Percentiles rank a stretch among this genome's conserved stretches.
Evolutionary conservation across 2,888 invertebrate genomes (phyloP).

Genomic region (Leucania comma): DNA sequence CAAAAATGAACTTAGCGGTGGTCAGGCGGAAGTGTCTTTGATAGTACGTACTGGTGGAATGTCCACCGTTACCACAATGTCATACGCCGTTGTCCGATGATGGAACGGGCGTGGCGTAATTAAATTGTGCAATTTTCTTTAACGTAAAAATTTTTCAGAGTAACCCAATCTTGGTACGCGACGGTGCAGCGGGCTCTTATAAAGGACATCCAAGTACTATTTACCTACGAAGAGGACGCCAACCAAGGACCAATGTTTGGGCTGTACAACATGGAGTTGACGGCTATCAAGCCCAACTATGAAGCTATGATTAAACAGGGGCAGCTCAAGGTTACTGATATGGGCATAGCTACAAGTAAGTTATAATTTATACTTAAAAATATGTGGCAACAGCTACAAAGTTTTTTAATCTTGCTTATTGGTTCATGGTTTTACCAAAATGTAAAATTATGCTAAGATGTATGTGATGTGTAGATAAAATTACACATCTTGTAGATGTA

Average conservation of each 20-base stretch:
- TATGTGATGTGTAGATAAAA: too few relatives aligned
- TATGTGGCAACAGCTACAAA: too few relatives aligned
- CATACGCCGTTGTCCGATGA: too few relatives aligned
- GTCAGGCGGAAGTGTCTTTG: too few relatives aligned
- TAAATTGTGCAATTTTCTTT: background rate
- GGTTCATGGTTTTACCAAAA: too few relatives aligned
- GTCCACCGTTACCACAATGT: too few relatives aligned
- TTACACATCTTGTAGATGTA: too few relatives aligned
- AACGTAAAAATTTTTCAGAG: conserved; percentile 71
- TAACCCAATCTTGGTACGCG: conserved; percentile 93
- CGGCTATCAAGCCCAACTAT: conserved; percentile 96
- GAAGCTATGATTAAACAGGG: conserved; percentile 97
- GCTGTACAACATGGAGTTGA: conserved; percentile 93
- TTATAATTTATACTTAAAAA: conserved; percentile 40
- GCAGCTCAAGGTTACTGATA: conserved; percentile 95
- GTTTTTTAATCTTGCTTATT: too few relatives aligned
- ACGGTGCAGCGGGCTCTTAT: conserved; percentile 94
- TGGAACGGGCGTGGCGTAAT: too few relatives aligned
- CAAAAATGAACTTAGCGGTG: too few relatives aligned
- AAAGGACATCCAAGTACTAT: conserved; percentile 95
- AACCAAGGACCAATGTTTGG: conserved; percentile 95
- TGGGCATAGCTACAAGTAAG: conserved; percentile 95
- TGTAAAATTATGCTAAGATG: too few relatives aligned
- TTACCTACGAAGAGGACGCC: conserved; percentile 93
- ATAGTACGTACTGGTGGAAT: too few relatives aligned